Evolutionary conservation across 2,888 invertebrate genomes (phyloP).

Genomic region (Timema podura): DNA sequence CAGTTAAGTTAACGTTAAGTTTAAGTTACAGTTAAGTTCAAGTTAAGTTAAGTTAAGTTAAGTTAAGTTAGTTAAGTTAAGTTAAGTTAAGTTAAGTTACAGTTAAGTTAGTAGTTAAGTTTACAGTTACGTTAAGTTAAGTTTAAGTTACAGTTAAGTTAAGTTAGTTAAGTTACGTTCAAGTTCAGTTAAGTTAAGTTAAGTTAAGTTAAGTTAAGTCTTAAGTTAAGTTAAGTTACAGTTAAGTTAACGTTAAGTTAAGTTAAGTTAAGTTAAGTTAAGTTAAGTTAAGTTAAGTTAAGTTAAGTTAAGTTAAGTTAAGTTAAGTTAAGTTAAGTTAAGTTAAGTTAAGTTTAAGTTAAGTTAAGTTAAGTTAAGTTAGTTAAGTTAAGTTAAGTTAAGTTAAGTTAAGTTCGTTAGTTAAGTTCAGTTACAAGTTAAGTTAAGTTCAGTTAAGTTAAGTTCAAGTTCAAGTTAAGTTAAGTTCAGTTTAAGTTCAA

Average conservation of each 20-base stretch:
- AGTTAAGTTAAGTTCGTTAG: slow-evolving; percentile 17
- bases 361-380: slow-evolving; percentile 16
- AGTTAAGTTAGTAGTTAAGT: neutral
- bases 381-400: slow-evolving; percentile 19
- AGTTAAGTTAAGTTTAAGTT: slow-evolving; percentile 10
- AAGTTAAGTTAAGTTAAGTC: slow-evolving; percentile 10
- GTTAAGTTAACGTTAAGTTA: slow-evolving; percentile 17
- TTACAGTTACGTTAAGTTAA: neutral
- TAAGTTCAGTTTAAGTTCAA: slow-evolving; percentile 21
- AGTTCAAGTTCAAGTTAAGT: slow-evolving; percentile 22
- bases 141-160: neutral
- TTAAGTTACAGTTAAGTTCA: too few relatives aligned
- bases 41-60: neutral
- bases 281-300: slow-evolving; percentile 13
- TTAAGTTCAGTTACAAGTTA: slow-evolving; percentile 19
- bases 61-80: slow-evolving; percentile 20
- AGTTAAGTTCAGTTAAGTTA: slow-evolving; percentile 22
- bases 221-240: slow-evolving; percentile 18
- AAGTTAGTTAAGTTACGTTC: slow-evolving; percentile 13
- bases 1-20: too few relatives aligned
- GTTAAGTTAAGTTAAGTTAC: slow-evolving; percentile 15
- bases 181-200: slow-evolving; percentile 14
- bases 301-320: slow-evolving; percentile 12
- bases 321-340: slow-evolving; percentile 11
- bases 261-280: slow-evolving; percentile 3